These are phyloP conservation scores for Pelusios castaneus DNA, from an alignment of 2,113 vertebrate species.

Conservation along the genomic window DNA sequence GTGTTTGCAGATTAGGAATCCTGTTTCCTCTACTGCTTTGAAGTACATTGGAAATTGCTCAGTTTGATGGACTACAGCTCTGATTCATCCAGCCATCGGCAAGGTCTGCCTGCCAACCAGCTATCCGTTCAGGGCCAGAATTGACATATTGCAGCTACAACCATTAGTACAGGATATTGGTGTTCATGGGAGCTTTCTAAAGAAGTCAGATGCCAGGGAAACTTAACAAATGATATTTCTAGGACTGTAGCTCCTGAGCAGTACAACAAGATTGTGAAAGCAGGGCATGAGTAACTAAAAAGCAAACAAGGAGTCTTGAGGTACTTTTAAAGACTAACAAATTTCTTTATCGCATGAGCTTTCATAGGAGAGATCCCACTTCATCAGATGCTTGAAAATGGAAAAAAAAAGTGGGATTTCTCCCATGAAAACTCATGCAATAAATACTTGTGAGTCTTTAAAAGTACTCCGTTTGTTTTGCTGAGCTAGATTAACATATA, in stretches of 20 bases:
- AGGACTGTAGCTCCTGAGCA: no score
- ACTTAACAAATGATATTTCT: background rate
- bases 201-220: background rate
- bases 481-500: no score
- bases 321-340: no score
- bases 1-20: background rate
- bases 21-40: background rate
- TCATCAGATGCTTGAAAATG: no score
- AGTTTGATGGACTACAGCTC: no score
- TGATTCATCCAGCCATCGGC: background rate
- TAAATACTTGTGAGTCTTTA: no score
- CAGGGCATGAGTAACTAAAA: background rate
- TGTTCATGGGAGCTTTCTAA: background rate
- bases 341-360: no score
- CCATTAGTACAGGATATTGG: background rate
- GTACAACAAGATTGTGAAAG: background rate
- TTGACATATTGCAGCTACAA: background rate
- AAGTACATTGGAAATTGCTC: background rate
- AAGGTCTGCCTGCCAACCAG: background rate
- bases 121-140: background rate
- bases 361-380: no score
- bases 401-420: no score
- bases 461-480: no score
- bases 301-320: background rate
- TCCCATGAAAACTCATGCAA: no score